Conservation (phyloP, 30 jellyfish, hydroid and myxozoan species). For the Pseudorhiza aurosa region DNA sequence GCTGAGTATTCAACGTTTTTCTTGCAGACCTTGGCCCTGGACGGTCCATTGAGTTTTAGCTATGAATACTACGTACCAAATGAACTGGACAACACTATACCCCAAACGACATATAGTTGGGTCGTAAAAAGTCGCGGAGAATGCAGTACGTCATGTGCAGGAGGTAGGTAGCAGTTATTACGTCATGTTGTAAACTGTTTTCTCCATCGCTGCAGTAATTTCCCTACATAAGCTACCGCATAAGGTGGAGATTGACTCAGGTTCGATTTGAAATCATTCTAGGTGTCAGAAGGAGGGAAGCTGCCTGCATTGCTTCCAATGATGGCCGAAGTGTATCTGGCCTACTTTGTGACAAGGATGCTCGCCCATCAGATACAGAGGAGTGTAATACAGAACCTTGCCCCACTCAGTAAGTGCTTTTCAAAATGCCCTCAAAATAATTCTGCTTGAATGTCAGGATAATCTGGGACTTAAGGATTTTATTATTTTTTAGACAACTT, state of each 20-base stretch:
- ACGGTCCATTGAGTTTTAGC: constrained; percentile 50
- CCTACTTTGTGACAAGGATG: constrained; percentile 27
- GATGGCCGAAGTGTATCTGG: constrained; percentile 45
- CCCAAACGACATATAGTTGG: constrained; percentile 62
- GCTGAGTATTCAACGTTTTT: not conserved
- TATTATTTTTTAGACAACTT: no score
- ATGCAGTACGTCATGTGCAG: constrained; percentile 85
- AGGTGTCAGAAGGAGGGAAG: constrained; percentile 49
- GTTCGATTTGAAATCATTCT: no score
- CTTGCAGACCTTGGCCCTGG: constrained; percentile 49
- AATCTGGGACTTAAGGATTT: no score
- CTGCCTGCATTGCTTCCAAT: constrained; percentile 53
- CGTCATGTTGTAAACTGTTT: no score
- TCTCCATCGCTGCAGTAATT: no score
- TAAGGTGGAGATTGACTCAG: no score
- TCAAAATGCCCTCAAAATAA: not conserved
- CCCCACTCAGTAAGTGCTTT: constrained; percentile 57
- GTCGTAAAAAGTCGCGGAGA: constrained; percentile 14
- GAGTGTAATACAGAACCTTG: constrained; percentile 80
- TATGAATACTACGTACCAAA: constrained; percentile 76
- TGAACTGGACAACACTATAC: constrained; percentile 24
- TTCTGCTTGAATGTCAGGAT: no score
- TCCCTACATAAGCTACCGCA: no score
- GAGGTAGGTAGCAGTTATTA: constrained; percentile 81
- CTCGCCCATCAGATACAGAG: constrained; percentile 53